Base-by-base conservation (phyloP, 64 coral and sea anemone genomes). In the Montipora efflorescens region DNA sequence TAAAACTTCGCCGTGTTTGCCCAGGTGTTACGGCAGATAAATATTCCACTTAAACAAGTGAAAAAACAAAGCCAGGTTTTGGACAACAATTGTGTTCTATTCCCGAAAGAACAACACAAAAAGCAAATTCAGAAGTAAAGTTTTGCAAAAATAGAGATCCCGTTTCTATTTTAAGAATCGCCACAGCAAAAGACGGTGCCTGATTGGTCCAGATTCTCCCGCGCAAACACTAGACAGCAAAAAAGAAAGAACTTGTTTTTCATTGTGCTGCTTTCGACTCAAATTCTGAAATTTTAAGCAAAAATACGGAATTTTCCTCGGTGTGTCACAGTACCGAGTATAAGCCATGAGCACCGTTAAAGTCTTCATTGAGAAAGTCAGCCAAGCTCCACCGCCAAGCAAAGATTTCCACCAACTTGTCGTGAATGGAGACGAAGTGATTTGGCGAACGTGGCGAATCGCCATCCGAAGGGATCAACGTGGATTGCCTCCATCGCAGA, bases 371-470 rank as follows among this genome's bases (percentile, higher is more conserved):
- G 92, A 93, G 72, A 93, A 88, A 48, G 92, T 87, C 46, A 76
- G 84, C 19, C 92, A 93, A 44, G 92, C 92, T 46, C 92, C 92
- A 9, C 4, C 92, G 8, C 92, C 92, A 59, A 93, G 92, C 76
- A 93, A 93, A 88, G 92, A 93, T 88, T 93, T 93, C 25, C 83
- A 93, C 36, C 92, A 93, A 78, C 68, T 93, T 21, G 84, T 93
- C 8, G 76, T 93, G 76, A 93, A 81, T 66, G 92, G 88, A 52
- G 80, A 11, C 59, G 92, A 93, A 74, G 84, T 93, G 13, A 88
- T 93, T 10, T 93, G 92, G 92, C 73, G 92, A 88, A 93, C 92
- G 80, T 93, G 92, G 92, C 75, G 92, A 18, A 93, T 93, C 46
- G 92, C 84, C 18, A 28, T 93, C 13, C 76, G 92, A 88, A 71